Evolutionary conservation across 2,888 invertebrate species (phyloP).

Genomic region (Malacosoma neustria): DNA sequence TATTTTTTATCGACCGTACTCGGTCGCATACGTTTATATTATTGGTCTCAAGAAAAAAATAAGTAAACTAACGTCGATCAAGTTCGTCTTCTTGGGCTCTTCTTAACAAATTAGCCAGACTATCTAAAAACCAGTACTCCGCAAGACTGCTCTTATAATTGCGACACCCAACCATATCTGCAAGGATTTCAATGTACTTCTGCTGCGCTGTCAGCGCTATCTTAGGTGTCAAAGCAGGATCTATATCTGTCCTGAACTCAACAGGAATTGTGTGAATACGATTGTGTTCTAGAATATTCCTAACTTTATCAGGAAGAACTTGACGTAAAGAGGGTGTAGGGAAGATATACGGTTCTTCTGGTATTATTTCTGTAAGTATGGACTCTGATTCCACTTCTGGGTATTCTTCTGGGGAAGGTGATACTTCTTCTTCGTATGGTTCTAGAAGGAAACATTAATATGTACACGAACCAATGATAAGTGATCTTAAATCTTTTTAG

Average conservation of each 20-base stretch:
- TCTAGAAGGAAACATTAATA: constrained; percentile 12
- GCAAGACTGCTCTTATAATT: constrained; percentile 51
- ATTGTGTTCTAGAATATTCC: constrained; percentile 41
- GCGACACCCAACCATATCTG: constrained; percentile 44
- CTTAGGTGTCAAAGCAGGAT: constrained; percentile 44
- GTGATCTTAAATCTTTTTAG: too few relatives aligned
- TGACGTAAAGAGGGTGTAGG: constrained; percentile 48
- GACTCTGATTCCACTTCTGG: constrained; percentile 19
- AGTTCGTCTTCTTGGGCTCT: constrained; percentile 51
- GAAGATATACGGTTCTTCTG: constrained; percentile 33
- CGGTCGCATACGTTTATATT: too few relatives aligned
- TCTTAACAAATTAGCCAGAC: constrained; percentile 51
- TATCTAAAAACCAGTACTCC: constrained; percentile 71
- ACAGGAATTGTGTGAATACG: constrained; percentile 48
- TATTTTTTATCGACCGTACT: too few relatives aligned
- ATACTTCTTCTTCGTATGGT: constrained; percentile 18
- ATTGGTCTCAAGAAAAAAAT: too few relatives aligned
- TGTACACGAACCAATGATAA: too few relatives aligned
- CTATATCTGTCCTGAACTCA: constrained; percentile 38
- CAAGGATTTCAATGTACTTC: constrained; percentile 54
- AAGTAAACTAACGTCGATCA: constrained; percentile 34
- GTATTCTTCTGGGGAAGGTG: constrained; percentile 14
- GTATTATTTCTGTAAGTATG: constrained; percentile 14
- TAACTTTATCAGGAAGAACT: constrained; percentile 36
- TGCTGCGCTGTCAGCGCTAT: constrained; percentile 39